Conservation (phyloP, 2,113 vertebrate species). For the Blennius ocellaris region DNA sequence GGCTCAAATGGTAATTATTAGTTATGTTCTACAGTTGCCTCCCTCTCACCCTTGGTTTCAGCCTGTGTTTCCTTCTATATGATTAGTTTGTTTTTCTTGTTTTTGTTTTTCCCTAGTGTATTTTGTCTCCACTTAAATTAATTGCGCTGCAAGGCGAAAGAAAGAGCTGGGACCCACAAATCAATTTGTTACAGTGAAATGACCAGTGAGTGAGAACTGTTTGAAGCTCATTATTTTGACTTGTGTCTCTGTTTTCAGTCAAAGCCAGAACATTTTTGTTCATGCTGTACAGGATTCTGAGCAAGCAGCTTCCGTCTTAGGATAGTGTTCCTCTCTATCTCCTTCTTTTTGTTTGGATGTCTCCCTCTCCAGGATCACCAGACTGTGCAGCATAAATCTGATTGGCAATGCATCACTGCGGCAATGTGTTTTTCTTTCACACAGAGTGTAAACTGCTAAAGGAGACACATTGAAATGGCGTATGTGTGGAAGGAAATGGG, state of each 20-base stretch:
- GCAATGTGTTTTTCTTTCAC: slow-evolving; percentile 62
- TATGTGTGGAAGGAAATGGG: slow-evolving; percentile 29
- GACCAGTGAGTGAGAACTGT: slow-evolving; percentile 23
- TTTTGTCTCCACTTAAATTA: slow-evolving; percentile 21
- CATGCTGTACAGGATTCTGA: slow-evolving; percentile 46
- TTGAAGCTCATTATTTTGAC: slow-evolving; percentile 48
- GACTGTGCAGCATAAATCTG: slow-evolving; percentile 71
- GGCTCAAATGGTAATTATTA: slow-evolving; percentile 43
- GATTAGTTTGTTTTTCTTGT: slow-evolving; percentile 23
- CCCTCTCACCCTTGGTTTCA: not conserved
- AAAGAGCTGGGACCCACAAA: slow-evolving; percentile 16
- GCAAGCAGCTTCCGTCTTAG: slow-evolving; percentile 36
- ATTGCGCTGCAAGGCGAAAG: slow-evolving; percentile 8
- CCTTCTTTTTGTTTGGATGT: slow-evolving; percentile 49
- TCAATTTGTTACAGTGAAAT: slow-evolving; percentile 38
- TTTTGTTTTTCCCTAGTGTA: slow-evolving; percentile 11
- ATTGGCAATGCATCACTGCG: slow-evolving; percentile 66
- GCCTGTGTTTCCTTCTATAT: slow-evolving; percentile 11
- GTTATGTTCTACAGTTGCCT: slow-evolving; percentile 11
- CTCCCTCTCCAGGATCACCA: slow-evolving; percentile 58
- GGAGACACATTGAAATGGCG: slow-evolving; percentile 42
- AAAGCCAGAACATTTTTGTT: slow-evolving; percentile 38
- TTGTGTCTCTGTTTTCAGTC: slow-evolving; percentile 47
- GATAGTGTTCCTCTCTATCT: slow-evolving; percentile 30
- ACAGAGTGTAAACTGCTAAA: slow-evolving; percentile 57